Percentiles rank a stretch among this genome's conserved stretches.
Conservation (phyloP, 1,140 invertebrate species). For the Apis florea region DNA sequence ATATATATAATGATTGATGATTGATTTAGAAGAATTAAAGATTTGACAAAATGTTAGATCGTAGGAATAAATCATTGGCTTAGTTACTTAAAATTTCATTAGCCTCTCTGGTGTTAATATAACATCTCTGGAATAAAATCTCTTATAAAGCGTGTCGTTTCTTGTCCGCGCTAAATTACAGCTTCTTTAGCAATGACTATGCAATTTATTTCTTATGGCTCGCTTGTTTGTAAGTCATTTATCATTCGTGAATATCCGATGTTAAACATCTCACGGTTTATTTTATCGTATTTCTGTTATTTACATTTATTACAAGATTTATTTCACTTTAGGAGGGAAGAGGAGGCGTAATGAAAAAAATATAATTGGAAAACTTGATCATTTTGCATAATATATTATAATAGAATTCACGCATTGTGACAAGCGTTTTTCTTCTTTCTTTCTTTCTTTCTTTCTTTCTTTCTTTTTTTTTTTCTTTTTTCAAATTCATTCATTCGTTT, state of each 20-base stretch:
- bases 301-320: neutral
- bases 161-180: neutral
- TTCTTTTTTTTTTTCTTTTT: too few relatives aligned
- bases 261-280: neutral
- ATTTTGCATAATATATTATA: too few relatives aligned
- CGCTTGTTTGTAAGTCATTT: neutral
- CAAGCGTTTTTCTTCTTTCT: too few relatives aligned
- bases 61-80: too few relatives aligned
- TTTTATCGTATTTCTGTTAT: neutral
- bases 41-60: too few relatives aligned
- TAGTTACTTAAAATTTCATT: too few relatives aligned
- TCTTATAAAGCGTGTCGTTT: neutral
- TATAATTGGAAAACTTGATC: neutral
- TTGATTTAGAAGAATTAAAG: too few relatives aligned
- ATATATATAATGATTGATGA: too few relatives aligned
- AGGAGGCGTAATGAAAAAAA: neutral
- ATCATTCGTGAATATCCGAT: neutral
- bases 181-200: neutral
- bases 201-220: neutral
- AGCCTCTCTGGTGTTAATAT: too few relatives aligned
- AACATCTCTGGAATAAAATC: neutral
- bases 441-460: too few relatives aligned
- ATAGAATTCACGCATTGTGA: too few relatives aligned
- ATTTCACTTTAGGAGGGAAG: neutral
- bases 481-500: too few relatives aligned